Conservation (phyloP, 2,113 vertebrate species). For the Colius striatus region DNA sequence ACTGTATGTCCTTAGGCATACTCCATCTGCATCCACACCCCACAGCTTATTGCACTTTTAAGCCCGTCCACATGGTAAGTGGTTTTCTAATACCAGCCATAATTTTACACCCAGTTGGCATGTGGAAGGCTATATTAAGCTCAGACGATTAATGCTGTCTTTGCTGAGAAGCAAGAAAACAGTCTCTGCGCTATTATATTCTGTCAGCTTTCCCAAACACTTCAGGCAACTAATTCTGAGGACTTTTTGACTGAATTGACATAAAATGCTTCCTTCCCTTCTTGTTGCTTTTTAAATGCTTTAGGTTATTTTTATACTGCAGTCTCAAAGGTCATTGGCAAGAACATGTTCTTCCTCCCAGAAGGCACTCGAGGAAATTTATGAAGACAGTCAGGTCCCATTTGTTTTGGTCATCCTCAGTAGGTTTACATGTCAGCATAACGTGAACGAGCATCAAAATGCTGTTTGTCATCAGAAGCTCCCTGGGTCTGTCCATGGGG, state of each 20-base stretch:
- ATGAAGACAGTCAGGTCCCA: slow-evolving; percentile 8
- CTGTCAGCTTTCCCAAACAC: slow-evolving; percentile 65
- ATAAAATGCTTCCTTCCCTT: slow-evolving; percentile 63
- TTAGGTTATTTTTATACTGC: slow-evolving; percentile 52
- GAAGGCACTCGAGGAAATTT: slow-evolving; percentile 21
- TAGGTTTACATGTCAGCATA: not conserved
- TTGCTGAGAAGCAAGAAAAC: slow-evolving; percentile 66
- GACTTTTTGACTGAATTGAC: slow-evolving; percentile 63
- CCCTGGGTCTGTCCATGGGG: not conserved
- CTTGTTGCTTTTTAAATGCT: slow-evolving; percentile 35
- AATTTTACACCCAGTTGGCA: slow-evolving; percentile 67
- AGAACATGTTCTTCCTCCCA: slow-evolving; percentile 27
- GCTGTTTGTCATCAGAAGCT: not conserved
- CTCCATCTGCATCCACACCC: slow-evolving; percentile 52
- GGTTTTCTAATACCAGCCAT: slow-evolving; percentile 66
- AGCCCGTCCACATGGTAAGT: slow-evolving; percentile 52
- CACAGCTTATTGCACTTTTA: slow-evolving; percentile 55
- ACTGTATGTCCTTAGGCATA: slow-evolving; percentile 8
- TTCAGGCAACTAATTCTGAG: slow-evolving; percentile 64
- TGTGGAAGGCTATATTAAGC: slow-evolving; percentile 70
- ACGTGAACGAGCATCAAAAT: not conserved
- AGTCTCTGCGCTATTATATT: slow-evolving; percentile 53
- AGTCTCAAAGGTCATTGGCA: slow-evolving; percentile 31
- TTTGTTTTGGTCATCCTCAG: slow-evolving; percentile 4
- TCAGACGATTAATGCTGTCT: slow-evolving; percentile 59